A percentile compares a stretch with the other conserved stretches of the same genome.
phyloP scores from a whole-genome alignment of 2,888 invertebrate species.

The Sycophila texana region DNA sequence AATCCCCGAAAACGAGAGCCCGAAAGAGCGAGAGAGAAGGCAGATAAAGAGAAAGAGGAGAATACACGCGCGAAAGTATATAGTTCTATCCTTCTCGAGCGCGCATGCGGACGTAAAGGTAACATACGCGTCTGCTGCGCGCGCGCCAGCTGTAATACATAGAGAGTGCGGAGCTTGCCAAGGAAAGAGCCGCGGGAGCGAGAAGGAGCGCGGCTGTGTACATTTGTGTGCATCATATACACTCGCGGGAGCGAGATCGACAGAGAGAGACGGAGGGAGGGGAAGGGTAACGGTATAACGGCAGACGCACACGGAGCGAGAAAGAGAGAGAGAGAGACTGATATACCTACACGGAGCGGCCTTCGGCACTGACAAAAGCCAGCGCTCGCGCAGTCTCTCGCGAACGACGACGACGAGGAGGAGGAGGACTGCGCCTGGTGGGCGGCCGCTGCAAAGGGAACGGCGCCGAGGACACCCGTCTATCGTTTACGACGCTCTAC shows the following conservation, averaged over 20 bases:
- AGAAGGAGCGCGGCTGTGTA: conserved; percentile 43
- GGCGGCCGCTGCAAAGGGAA: not conserved
- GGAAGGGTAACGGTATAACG: conserved; percentile 67
- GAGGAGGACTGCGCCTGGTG: not conserved
- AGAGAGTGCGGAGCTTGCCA: too few relatives aligned
- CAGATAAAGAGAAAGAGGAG: too few relatives aligned
- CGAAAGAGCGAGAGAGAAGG: not conserved
- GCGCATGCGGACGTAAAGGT: conserved; percentile 5
- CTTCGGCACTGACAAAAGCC: too few relatives aligned
- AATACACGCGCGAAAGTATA: too few relatives aligned
- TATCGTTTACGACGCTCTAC: not conserved
- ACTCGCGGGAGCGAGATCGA: not conserved
- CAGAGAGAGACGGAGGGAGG: conserved; percentile 14
- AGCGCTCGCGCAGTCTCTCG: too few relatives aligned
- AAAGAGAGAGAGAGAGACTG: not conserved
- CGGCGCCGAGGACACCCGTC: not conserved
- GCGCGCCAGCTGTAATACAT: not conserved
- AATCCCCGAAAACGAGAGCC: conserved; percentile 21
- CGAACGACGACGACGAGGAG: conserved; percentile 3
- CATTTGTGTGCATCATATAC: conserved; percentile 29
- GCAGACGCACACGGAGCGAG: conserved; percentile 61
- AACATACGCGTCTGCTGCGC: not conserved
- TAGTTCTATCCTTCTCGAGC: not conserved
- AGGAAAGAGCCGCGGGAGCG: not conserved
- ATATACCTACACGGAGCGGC: too few relatives aligned